Base-by-base conservation (phyloP, 2,113 vertebrate genomes). In the Glaucomys volans region DNA sequence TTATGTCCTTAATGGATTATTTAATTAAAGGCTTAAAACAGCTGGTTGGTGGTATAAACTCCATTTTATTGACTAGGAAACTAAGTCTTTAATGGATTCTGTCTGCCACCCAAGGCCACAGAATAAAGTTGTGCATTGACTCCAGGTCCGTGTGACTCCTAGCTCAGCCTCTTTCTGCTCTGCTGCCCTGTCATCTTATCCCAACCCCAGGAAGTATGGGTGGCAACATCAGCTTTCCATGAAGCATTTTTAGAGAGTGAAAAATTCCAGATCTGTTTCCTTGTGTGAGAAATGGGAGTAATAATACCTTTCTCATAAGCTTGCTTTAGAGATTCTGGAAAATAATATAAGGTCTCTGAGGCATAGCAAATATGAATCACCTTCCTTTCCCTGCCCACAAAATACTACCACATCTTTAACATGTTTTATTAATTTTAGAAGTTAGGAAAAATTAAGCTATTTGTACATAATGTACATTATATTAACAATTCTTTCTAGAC, bases 31-130 rank as follows among this genome's bases (percentile, higher is more conserved):
- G 44, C 77, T 44, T 95, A 52, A 5, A 52, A 47, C 0, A 22
- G 44, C 52, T 40, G 16, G 24, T 59, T 74, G 57, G 22, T 66
- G 17, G 75, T 42, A 12, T 35, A 37, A 32, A 54, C 10, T 32
- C 18, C 57, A 62, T 87, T 93, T 82, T 77, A 90, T 12, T 80
- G 93, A 54, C 7, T 59, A 86, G 54, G 67, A 97, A 89, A 95
- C 37, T 13, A 64, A 95, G 47, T 62, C 62, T 88, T 17, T 4
- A n/a, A 75, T 44, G 37, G 50, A 40, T 67, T 42, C 3, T 37
- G 1, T 88, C 35, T 62, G 2, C 85, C 82, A n/a, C 20, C 71
- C 37, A 67, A 47, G 28, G 26, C 72, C 10, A 12, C 5, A 57
- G 77, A 85, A 8, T 52, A 91, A 86, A 80, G 75, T 71, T 80